phyloP scores from a whole-genome alignment of 2,113 vertebrate genomes.

The Eudorcas thomsonii region DNA sequence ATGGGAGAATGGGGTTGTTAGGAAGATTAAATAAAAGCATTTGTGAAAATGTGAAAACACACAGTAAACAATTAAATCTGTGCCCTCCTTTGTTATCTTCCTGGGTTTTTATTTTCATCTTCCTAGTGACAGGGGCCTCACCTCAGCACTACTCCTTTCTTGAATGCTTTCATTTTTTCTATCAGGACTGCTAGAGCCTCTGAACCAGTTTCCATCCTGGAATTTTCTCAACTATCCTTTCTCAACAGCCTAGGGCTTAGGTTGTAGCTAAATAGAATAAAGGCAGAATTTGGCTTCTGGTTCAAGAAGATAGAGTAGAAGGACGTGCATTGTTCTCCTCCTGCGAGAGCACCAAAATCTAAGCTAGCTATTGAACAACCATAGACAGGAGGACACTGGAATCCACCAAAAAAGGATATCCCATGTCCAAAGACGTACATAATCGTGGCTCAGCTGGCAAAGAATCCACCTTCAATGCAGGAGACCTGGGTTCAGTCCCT shows the following conservation, averaged over 20 bases:
- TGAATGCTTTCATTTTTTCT: background rate
- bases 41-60: background rate
- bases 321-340: background rate
- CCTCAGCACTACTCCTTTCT: background rate
- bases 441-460: background rate
- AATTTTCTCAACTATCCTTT: background rate
- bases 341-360: background rate
- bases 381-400: background rate
- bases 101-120: background rate
- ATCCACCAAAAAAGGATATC: background rate
- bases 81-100: background rate
- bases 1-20: background rate
- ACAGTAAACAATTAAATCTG: background rate
- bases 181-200: background rate
- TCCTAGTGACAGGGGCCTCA: background rate
- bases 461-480: background rate
- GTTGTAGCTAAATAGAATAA: background rate
- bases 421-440: background rate
- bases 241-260: background rate
- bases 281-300: background rate
- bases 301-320: background rate
- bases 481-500: background rate
- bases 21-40: background rate
- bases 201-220: background rate
- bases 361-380: background rate